Percentiles rank a stretch among this genome's conserved stretches.
Evolutionary conservation across 92 coral and sea anemone species (phyloP).

Genomic region (Nematostella vectensis): DNA sequence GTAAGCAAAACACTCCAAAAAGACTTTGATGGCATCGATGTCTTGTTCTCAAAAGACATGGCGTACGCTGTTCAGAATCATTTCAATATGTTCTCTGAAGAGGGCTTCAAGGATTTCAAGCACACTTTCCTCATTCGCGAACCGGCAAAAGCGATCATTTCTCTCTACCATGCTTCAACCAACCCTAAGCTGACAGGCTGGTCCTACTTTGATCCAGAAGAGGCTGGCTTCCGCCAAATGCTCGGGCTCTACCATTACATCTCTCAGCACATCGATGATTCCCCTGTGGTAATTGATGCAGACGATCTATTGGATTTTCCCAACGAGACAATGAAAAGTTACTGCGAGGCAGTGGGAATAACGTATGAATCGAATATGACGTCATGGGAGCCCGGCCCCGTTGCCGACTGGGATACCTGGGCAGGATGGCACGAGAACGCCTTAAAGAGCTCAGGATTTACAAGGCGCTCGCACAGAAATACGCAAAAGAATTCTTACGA

Average conservation of each 20-base stretch:
- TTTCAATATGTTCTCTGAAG: conserved; percentile 57
- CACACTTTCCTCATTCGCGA: conserved; percentile 85
- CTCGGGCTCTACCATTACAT: conserved; percentile 67
- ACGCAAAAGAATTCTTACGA: too few species aligned
- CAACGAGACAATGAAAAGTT: conserved; percentile 63
- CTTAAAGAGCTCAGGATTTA: conserved; percentile 78
- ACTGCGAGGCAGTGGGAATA: conserved; percentile 81
- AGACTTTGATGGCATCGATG: conserved; percentile 74
- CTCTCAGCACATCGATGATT: conserved; percentile 38
- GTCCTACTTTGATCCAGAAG: conserved; percentile 79
- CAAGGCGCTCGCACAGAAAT: conserved; percentile 19
- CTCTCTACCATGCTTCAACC: conserved; percentile 72
- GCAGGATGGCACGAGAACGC: conserved; percentile 94
- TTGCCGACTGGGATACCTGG: conserved; percentile 88
- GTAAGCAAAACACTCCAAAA: conserved; percentile 54
- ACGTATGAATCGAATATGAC: conserved; percentile 79
- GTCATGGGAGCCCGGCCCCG: conserved; percentile 81
- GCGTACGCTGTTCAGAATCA: conserved; percentile 78
- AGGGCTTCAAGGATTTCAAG: conserved; percentile 64
- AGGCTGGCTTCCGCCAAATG: conserved; percentile 90
- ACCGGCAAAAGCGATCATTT: conserved; percentile 68
- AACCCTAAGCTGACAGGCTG: conserved; percentile 96
- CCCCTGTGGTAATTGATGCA: conserved; percentile 85
- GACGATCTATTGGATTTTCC: conserved; percentile 86
- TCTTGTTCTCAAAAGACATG: conserved; percentile 90